phyloP scores from a whole-genome alignment of 2,797 vertebrate genomes.

The Botia kubotai region DNA sequence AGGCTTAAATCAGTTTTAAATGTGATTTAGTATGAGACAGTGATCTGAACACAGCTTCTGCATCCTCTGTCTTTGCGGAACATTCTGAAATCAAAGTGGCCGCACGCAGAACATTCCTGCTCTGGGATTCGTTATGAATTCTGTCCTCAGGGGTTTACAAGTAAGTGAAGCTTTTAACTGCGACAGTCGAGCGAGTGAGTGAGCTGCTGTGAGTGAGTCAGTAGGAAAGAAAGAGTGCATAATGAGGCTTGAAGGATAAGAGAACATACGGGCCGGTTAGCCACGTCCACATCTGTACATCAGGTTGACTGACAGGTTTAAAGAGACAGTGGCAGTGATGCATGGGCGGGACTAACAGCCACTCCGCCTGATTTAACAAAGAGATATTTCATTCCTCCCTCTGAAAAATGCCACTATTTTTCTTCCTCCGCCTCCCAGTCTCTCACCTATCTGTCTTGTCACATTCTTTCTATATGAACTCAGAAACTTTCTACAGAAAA shows the following conservation, averaged over 20 bases:
- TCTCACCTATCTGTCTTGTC: background rate
- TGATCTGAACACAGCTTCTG: conserved; percentile 29
- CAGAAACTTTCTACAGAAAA: no score
- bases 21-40: conserved; percentile 30
- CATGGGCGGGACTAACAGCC: conserved; percentile 59
- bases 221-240: conserved; percentile 33
- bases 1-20: conserved; percentile 46
- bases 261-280: conserved; percentile 39
- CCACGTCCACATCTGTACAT: conserved; percentile 50
- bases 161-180: conserved; percentile 50
- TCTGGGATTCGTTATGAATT: conserved; percentile 47
- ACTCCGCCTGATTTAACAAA: conserved; percentile 58
- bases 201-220: conserved; percentile 58
- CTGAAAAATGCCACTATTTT: conserved; percentile 34
- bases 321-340: conserved; percentile 56
- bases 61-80: conserved; percentile 15
- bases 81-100: conserved; percentile 23
- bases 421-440: background rate
- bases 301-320: conserved; percentile 50
- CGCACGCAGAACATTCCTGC: conserved; percentile 13
- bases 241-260: conserved; percentile 53
- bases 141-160: conserved; percentile 46
- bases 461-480: conserved; percentile 44
- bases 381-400: conserved; percentile 32
- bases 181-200: conserved; percentile 62